phyloP scores from a whole-genome alignment of 2,113 vertebrate genomes.

The Sakesphorus luctuosus region DNA sequence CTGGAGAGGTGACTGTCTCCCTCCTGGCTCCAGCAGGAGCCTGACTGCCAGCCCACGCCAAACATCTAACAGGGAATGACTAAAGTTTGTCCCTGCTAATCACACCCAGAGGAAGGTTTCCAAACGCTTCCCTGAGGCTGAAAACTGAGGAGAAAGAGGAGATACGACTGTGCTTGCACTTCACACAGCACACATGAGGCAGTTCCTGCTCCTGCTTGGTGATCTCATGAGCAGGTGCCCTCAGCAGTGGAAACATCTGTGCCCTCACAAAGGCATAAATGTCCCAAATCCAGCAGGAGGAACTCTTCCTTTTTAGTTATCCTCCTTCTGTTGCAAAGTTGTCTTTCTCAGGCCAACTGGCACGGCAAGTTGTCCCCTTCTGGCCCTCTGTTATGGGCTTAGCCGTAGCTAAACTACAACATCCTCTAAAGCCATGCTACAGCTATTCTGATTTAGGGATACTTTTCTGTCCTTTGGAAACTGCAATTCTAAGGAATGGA shows the following conservation, averaged over 20 bases:
- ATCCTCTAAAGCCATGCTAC: background rate
- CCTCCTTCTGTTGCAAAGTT: background rate
- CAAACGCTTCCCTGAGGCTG: background rate
- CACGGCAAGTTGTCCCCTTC: background rate
- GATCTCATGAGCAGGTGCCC: background rate
- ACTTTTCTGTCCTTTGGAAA: background rate
- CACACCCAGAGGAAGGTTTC: background rate
- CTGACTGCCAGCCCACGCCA: background rate
- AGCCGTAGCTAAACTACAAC: no score
- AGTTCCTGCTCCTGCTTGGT: background rate
- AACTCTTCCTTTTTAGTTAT: background rate
- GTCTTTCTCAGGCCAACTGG: background rate
- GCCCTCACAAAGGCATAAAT: background rate
- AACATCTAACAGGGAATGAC: background rate
- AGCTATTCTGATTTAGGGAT: background rate
- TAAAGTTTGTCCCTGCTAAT: background rate
- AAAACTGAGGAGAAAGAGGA: background rate
- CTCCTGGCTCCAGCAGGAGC: background rate
- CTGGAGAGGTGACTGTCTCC: background rate
- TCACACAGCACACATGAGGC: background rate
- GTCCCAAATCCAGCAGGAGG: background rate
- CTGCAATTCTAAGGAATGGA: background rate
- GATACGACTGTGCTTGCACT: background rate
- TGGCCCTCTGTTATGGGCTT: background rate
- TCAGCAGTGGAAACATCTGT: background rate